These are phyloP conservation scores for Muscidifurax raptorellus DNA, from an alignment of 1,140 invertebrate genomes.

Conservation along the genomic window DNA sequence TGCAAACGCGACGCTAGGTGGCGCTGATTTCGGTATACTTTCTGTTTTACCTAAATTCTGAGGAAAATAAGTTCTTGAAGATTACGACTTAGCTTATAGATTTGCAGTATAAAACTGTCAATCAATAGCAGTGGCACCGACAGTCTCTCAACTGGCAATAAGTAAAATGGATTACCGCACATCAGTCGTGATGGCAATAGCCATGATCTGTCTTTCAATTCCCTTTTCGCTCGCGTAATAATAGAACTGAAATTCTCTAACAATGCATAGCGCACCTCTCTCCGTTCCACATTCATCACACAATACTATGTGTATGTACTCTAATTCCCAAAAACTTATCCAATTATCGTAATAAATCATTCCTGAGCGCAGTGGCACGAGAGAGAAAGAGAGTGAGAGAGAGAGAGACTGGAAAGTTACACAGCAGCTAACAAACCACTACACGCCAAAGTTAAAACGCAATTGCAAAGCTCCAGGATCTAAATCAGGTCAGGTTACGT, in stretches of 20 bases:
- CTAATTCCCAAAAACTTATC: neutral
- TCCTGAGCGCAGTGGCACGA: neutral
- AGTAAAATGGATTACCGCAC: conserved; percentile 15
- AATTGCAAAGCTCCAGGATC: neutral
- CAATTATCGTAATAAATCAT: neutral
- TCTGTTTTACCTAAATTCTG: neutral
- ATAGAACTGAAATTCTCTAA: too few species aligned
- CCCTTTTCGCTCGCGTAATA: too few species aligned
- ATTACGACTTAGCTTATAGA: neutral
- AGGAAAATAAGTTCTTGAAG: neutral
- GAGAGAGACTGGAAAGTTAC: too few species aligned
- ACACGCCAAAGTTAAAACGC: neutral
- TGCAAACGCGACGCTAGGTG: too few species aligned
- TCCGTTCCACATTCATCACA: too few species aligned
- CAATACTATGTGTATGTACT: too few species aligned
- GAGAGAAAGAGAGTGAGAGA: too few species aligned
- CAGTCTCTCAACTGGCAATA: neutral
- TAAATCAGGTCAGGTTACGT: neutral
- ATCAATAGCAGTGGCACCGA: neutral
- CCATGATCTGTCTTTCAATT: neutral
- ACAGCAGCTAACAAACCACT: neutral
- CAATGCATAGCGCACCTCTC: too few species aligned
- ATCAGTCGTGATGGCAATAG: neutral
- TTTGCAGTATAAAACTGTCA: neutral
- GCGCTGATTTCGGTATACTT: too few species aligned